Evolutionary conservation across 2,797 vertebrate genomes (phyloP), one percentile per base, ranked within the genome.

Genomic region (Allobates femoralis): DNA sequence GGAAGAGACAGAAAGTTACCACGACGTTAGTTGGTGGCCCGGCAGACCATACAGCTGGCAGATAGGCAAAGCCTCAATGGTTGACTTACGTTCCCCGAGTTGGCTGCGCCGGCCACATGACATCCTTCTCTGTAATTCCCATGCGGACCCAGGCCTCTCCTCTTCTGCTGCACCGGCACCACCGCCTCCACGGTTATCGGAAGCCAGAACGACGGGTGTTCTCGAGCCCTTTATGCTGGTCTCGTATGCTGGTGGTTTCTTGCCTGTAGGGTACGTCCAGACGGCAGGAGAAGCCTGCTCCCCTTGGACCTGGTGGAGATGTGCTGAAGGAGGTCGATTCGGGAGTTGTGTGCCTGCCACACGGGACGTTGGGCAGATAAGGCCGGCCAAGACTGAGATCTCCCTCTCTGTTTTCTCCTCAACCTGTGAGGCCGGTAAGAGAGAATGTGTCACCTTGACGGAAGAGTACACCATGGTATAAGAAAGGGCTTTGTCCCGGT

Each of bases 211-310:
- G 12, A 67, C 55, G 34, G 50, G 76, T 32, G 79, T 58, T 69
- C 88, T 69, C 23, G 86, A 74, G 75, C 66, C 75, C 76, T 88
- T 88, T 16, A 85, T 11, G 46, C 83, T 85, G 58, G 58, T 85
- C 89, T 97, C 96, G 1, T 98, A 98, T 81, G 97, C 96, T 0
- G 97, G 97, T 23, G 97, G 97, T 55, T 96, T 95, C 90, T 91
- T 94, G 12, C 95, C 93, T 0, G 97, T 96, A 28, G 96, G 96
- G 91, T 97, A 98, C 55, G 97, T 97, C 97, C 97, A 98, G 71
- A 97, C 94, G 26, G 96, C 66, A 51, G 89, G 93, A 93, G 67
- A 93, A 92, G 67, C 92, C 78, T 76, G 86, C 82, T 88, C 86
- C 67, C 82, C 67, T 92, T 86, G 92, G 41, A 79, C 83, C 66